Conservation (phyloP, 2,797 vertebrate species). For the Lepus oiostolus region DNA sequence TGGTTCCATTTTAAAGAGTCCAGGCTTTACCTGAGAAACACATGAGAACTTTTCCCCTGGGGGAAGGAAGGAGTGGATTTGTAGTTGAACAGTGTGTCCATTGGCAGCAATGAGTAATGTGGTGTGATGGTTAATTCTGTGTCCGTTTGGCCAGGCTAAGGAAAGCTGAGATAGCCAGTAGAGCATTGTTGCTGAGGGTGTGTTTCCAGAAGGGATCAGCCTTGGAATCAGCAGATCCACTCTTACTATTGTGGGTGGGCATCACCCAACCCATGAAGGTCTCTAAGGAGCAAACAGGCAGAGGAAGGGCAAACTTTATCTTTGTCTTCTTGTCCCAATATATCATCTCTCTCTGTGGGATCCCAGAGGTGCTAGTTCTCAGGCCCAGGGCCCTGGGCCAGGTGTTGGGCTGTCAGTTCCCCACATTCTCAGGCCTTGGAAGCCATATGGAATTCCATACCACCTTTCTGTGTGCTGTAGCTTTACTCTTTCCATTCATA, state of each 20-base stretch:
- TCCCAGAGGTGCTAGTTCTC: too few species aligned
- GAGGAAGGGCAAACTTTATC: not conserved
- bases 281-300: not conserved
- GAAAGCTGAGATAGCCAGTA: not conserved
- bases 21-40: not conserved
- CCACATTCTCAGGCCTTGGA: not conserved
- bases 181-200: not conserved
- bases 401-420: accelerated
- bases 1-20: not conserved
- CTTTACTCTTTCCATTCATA: not conserved
- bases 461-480: not conserved
- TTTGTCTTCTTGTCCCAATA: not conserved
- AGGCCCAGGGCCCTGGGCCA: not conserved
- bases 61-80: not conserved
- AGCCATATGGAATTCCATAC: not conserved
- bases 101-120: not conserved
- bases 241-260: not conserved
- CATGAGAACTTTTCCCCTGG: not conserved
- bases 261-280: not conserved
- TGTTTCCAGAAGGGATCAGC: not conserved
- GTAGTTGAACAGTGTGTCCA: not conserved
- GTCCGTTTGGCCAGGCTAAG: not conserved
- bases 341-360: too few species aligned
- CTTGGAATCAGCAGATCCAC: not conserved
- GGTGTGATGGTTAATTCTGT: not conserved